A percentile compares a stretch with the other conserved stretches of the same genome.
phyloP scores from a whole-genome alignment of 2,797 vertebrate genomes.

The Onychomys arenicola region DNA sequence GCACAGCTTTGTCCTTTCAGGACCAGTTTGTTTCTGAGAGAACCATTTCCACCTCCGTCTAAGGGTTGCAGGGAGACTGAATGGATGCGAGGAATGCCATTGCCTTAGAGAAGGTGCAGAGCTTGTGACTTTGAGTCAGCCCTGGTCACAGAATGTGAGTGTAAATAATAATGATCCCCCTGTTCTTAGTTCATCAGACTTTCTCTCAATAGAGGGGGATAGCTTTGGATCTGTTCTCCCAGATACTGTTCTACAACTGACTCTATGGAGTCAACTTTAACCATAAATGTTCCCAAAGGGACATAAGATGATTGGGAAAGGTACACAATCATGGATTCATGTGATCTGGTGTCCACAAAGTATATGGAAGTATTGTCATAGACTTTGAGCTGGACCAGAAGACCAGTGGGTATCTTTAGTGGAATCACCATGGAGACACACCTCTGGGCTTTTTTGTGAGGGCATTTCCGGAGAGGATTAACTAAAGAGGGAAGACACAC shows the following conservation, averaged over 20 bases:
- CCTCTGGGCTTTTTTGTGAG: no score
- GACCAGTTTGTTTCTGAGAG: no score
- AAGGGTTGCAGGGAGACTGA: not conserved
- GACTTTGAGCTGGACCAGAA: not conserved
- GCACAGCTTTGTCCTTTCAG: fast-evolving
- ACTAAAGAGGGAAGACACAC: no score
- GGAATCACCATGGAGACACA: not conserved
- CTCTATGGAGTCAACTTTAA: not conserved
- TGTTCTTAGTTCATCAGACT: no score
- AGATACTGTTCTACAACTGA: not conserved
- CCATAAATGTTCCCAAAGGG: not conserved
- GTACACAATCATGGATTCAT: not conserved
- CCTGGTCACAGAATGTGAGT: not conserved
- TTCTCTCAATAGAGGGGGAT: not conserved
- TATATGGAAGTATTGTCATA: not conserved
- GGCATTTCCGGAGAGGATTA: not conserved
- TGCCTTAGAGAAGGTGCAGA: not conserved
- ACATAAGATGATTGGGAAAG: not conserved
- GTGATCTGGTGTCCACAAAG: not conserved
- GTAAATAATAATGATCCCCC: fast-evolving
- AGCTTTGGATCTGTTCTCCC: not conserved
- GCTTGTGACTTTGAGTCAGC: not conserved
- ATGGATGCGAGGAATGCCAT: not conserved
- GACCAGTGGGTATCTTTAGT: not conserved
- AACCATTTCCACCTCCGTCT: not conserved